phyloP scores from a whole-genome alignment of 2,797 vertebrate genomes.

The Tiaroga cobitis region DNA sequence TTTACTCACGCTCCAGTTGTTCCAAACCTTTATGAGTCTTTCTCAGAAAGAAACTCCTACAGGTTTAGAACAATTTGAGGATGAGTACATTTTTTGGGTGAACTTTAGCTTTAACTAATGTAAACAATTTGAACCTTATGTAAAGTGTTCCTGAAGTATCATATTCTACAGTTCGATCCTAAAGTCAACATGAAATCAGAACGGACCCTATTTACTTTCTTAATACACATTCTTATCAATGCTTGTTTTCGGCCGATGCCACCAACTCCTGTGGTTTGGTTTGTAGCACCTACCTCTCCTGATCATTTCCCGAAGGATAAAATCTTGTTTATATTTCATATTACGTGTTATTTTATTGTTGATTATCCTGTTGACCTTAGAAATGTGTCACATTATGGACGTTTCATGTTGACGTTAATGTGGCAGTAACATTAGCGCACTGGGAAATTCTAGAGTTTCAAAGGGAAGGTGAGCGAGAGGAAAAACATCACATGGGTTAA shows the following conservation, averaged over 20 bases:
- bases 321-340: neutral
- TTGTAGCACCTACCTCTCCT: neutral
- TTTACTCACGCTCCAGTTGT: too few species aligned
- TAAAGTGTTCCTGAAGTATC: neutral
- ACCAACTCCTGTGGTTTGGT: neutral
- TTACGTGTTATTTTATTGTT: neutral
- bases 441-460: slow-evolving; percentile 1
- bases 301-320: neutral
- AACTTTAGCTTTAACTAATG: neutral
- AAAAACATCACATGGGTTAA: slow-evolving; percentile 24
- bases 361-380: neutral
- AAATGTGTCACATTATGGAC: neutral
- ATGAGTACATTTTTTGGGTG: too few species aligned
- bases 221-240: neutral
- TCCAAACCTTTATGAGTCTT: too few species aligned
- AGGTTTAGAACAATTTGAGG: too few species aligned
- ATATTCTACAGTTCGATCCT: neutral
- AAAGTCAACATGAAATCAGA: neutral
- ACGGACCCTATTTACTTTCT: neutral
- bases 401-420: neutral
- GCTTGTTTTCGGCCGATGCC: neutral
- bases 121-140: neutral
- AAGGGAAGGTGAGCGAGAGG: slow-evolving; percentile 1
- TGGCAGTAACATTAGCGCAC: neutral
- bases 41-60: neutral